Evolutionary conservation across 2,113 vertebrate species (phyloP).

Genomic region (Strigops habroptila): DNA sequence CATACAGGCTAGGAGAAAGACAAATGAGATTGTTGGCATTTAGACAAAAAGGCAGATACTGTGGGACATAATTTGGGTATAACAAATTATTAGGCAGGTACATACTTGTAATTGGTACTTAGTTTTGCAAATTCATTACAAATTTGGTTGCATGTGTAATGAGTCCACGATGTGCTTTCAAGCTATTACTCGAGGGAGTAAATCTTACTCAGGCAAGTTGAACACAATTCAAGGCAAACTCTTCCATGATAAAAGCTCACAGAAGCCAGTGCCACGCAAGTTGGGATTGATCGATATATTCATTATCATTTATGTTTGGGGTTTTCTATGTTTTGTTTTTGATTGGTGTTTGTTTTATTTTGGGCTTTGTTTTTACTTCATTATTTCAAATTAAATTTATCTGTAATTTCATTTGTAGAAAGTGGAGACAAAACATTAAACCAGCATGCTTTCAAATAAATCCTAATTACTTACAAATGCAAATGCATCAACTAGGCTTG

Average conservation of each 20-base stretch:
- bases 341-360: background rate
- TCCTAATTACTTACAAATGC: slow-evolving; percentile 67
- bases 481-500: slow-evolving; percentile 60
- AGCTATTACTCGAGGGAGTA: background rate
- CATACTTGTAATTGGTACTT: background rate
- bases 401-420: slow-evolving; percentile 64
- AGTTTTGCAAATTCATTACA: background rate
- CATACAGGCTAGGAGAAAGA: background rate
- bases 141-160: background rate
- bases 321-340: background rate
- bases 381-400: slow-evolving; percentile 69
- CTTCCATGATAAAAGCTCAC: background rate
- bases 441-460: slow-evolving; percentile 71
- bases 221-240: background rate
- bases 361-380: slow-evolving; percentile 38
- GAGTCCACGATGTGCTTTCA: background rate
- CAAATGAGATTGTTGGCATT: slow-evolving; percentile 14
- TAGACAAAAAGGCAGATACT: slow-evolving; percentile 37
- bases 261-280: background rate
- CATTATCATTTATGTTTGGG: background rate
- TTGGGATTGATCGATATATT: background rate
- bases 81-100: slow-evolving; percentile 41
- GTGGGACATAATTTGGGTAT: slow-evolving; percentile 4
- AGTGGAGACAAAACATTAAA: slow-evolving; percentile 65
- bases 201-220: background rate